phyloP scores from a whole-genome alignment of 2,797 vertebrate species.

The Prionace glauca region DNA sequence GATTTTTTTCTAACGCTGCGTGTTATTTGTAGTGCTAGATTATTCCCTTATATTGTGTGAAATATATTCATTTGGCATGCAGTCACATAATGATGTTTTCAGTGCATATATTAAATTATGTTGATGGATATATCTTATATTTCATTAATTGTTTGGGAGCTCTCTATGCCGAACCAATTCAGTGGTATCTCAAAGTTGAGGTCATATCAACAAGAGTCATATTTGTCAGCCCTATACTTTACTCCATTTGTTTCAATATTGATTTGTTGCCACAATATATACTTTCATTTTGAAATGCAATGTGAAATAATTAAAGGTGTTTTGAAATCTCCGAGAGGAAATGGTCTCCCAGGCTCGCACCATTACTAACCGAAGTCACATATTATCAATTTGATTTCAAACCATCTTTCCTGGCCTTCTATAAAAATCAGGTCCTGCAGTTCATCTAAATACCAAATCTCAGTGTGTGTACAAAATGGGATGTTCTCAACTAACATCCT shows the following conservation, averaged over 20 bases:
- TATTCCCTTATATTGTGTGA: background rate
- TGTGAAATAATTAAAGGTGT: background rate
- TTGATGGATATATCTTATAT: background rate
- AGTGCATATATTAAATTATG: background rate
- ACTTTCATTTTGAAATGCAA: background rate
- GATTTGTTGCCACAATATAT: background rate
- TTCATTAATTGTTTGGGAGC: background rate
- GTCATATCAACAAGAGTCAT: background rate
- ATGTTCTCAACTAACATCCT: background rate
- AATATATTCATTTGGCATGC: background rate
- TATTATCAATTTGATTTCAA: background rate
- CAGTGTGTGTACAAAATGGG: background rate
- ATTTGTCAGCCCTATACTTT: background rate
- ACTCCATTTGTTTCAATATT: background rate
- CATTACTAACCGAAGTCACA: background rate
- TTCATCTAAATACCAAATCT: background rate
- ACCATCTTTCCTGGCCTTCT: background rate
- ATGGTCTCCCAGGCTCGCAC: too few species aligned
- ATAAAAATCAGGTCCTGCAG: background rate
- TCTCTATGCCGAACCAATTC: background rate
- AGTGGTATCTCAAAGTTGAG: background rate
- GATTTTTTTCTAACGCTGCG: background rate
- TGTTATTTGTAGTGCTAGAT: background rate
- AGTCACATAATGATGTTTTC: background rate
- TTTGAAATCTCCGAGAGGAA: background rate